Percentiles rank a stretch among this genome's conserved stretches.
Conservation (phyloP, 2,113 vertebrate species). For the Castor canadensis region DNA sequence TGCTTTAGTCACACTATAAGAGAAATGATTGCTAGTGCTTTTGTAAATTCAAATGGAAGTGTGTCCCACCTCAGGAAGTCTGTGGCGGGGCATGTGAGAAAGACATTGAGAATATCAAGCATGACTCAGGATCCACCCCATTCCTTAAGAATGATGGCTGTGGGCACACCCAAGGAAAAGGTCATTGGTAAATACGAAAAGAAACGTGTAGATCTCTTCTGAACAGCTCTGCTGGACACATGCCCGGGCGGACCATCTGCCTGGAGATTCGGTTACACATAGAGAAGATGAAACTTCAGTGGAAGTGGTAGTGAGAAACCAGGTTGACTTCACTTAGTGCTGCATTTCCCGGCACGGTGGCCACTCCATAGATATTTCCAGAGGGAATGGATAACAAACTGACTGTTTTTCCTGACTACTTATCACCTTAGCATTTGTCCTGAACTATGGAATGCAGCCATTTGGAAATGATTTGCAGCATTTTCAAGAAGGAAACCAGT, state of each 20-base stretch:
- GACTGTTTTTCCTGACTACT: not conserved
- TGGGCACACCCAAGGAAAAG: not conserved
- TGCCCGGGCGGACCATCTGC: too few species aligned
- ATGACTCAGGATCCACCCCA: not conserved
- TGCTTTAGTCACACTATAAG: not conserved
- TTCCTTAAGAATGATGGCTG: not conserved
- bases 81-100: not conserved
- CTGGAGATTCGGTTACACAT: not conserved
- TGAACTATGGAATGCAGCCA: not conserved
- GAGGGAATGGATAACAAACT: not conserved
- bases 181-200: not conserved
- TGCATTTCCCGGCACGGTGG: not conserved
- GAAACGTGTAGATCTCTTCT: not conserved
- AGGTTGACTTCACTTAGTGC: not conserved
- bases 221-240: fast-evolving
- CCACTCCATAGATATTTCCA: not conserved
- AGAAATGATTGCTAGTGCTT: not conserved
- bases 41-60: not conserved
- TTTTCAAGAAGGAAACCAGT: not conserved
- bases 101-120: not conserved
- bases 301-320: not conserved
- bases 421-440: not conserved
- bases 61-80: constrained; percentile 11
- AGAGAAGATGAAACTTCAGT: not conserved
- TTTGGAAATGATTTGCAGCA: not conserved